Evolutionary conservation across 2,113 vertebrate genomes (phyloP).

Genomic region (Lamprologus callipterus): DNA sequence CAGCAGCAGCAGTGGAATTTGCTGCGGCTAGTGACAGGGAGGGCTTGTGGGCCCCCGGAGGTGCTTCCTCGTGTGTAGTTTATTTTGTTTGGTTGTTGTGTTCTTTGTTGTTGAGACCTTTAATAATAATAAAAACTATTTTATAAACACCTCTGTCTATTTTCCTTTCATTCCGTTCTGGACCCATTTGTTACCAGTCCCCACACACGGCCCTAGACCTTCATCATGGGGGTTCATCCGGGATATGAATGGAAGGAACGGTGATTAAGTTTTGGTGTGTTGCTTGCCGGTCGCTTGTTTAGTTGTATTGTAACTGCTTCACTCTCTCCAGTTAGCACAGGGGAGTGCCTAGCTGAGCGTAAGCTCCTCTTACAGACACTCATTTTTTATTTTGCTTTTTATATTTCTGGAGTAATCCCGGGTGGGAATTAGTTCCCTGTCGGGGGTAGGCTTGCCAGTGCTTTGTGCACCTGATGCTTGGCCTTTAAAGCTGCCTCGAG

Average conservation of each 20-base stretch:
- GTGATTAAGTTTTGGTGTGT: background rate
- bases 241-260: background rate
- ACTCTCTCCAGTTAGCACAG: background rate
- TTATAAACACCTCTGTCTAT: background rate
- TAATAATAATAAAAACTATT: background rate
- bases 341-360: no score
- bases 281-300: background rate
- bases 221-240: background rate
- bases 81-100: background rate
- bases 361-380: no score
- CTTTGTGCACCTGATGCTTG: background rate
- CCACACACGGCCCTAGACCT: background rate
- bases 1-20: no score
- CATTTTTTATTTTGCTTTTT: background rate
- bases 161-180: background rate
- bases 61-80: background rate
- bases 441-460: background rate
- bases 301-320: background rate
- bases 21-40: background rate
- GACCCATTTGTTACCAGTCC: background rate
- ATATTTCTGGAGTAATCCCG: background rate
- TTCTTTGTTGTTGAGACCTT: background rate
- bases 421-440: background rate
- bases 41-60: no score
- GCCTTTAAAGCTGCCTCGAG: background rate